phyloP scores from a whole-genome alignment of 2,888 invertebrate species.

The Colletes collaris region DNA sequence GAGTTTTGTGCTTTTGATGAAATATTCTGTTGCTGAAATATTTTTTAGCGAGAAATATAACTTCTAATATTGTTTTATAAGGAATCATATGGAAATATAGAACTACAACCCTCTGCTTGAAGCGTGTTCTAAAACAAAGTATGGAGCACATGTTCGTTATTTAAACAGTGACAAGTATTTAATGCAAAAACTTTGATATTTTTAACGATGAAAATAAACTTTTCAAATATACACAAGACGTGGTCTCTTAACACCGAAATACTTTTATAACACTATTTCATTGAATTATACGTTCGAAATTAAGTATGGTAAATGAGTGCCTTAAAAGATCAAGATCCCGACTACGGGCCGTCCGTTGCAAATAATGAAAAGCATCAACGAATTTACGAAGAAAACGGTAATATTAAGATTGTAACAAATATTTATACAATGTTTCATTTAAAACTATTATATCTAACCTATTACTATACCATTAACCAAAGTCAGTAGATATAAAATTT shows the following conservation, averaged over 20 bases:
- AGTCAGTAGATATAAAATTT: too few species aligned
- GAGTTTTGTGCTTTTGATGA: neutral
- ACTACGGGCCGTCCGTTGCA: slow-evolving; percentile 75
- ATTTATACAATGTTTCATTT: neutral
- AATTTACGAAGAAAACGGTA: slow-evolving; percentile 78
- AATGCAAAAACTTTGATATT: neutral
- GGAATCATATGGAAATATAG: too few species aligned
- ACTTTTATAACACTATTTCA: neutral
- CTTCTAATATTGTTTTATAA: slow-evolving; percentile 23
- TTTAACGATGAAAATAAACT: neutral
- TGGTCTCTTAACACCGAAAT: neutral
- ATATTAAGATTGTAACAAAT: neutral
- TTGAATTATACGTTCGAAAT: slow-evolving; percentile 10
- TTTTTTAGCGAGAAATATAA: neutral
- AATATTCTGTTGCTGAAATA: neutral
- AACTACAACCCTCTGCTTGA: neutral
- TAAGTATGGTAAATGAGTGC: slow-evolving; percentile 69
- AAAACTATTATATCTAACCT: neutral
- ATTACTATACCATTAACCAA: too few species aligned
- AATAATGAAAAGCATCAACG: slow-evolving; percentile 73
- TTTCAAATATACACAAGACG: neutral
- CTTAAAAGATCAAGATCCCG: slow-evolving; percentile 78
- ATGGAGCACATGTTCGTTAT: neutral
- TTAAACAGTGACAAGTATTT: slow-evolving; percentile 6
- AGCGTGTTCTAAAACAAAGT: neutral